Evolutionary conservation across 2,113 vertebrate species (phyloP), one percentile per base, ranked within the genome.

Genomic region (Smithornis capensis): DNA sequence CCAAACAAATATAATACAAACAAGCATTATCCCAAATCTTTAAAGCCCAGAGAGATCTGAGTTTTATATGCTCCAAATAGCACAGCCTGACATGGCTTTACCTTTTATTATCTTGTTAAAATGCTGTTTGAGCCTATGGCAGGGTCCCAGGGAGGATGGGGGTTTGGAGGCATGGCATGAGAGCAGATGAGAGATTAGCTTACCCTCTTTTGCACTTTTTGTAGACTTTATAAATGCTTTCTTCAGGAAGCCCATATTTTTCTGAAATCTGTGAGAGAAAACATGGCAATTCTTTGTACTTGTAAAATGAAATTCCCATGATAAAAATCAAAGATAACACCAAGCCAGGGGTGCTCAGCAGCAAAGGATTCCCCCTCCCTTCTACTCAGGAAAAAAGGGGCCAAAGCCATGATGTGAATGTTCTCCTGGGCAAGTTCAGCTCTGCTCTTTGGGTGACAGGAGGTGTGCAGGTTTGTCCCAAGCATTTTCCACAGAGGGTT

Each of bases 171-270:
- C 49, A 42, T 25, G 19, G 87, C 56, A 19, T 3, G 31, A 88
- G 86, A 65, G 74, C 50, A 80, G 90, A 90, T 60, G 71, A 53
- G 75, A 96, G 89, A 93, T 95, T 70, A 90, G 95, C 99, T 99
- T 96, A 99, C 99, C 99, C 99, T 97, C 99, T 98, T 97, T 99
- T 99, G 98, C 99, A 99, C 91, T 99, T 99, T 96, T 99, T 99
- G 98, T 99, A 99, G 97, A 99, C 98, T 98, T 99, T 99, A 94
- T 98, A 98, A 94, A 99, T 99, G 96, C 98, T 98, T 96, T 99
- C 99, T 96, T 98, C 98, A 49, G 98, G 98, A 95, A 99, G 95
- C n/a, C 98, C 98, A 2, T 99, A 99, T 97, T 99, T 99, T 97
- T 99, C 99, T 96, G 99, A 99, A 97, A 99, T 99, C 99, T 99